Percentiles rank a stretch among this genome's conserved stretches.
phyloP scores from a whole-genome alignment of 2,888 invertebrate genomes.

The Nemapogon koenigi region DNA sequence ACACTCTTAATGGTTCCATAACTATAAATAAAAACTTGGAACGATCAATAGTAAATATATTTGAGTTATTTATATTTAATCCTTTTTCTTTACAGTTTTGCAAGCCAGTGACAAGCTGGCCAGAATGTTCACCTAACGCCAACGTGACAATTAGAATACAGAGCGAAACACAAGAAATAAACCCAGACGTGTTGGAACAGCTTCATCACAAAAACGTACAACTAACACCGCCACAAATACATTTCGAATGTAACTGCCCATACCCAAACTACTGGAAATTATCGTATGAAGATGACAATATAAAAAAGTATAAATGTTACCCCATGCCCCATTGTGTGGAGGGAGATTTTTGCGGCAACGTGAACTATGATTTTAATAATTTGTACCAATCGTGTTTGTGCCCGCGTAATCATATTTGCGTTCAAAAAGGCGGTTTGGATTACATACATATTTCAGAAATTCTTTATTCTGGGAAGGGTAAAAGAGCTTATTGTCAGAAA shows the following conservation, averaged over 20 bases:
- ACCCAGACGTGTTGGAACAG: slow-evolving; percentile 44
- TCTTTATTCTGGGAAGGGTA: slow-evolving; percentile 62
- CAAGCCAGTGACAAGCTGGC: slow-evolving; percentile 37
- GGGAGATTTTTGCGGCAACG: slow-evolving; percentile 67
- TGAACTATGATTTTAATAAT: slow-evolving; percentile 63
- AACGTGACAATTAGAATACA: slow-evolving; percentile 37
- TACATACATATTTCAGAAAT: slow-evolving; percentile 55
- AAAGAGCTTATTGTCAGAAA: slow-evolving; percentile 61
- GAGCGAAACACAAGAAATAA: slow-evolving; percentile 31
- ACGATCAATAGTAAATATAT: no score
- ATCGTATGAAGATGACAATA: slow-evolving; percentile 21
- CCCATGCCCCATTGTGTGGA: slow-evolving; percentile 56
- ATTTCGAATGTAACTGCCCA: slow-evolving; percentile 55
- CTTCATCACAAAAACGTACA: slow-evolving; percentile 43
- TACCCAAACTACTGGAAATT: slow-evolving; percentile 58
- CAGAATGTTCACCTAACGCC: slow-evolving; percentile 29
- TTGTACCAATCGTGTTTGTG: slow-evolving; percentile 70
- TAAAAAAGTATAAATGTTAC: slow-evolving; percentile 47
- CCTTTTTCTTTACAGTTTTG: slow-evolving; percentile 63
- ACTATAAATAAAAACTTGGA: no score
- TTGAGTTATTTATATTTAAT: no score
- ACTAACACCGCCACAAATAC: slow-evolving; percentile 44
- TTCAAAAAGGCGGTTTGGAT: slow-evolving; percentile 52
- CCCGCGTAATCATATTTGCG: slow-evolving; percentile 65
- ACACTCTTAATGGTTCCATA: no score